These are phyloP conservation scores for Cerastoderma edule DNA, from an alignment of 2,888 invertebrate species.

Conservation along the genomic window DNA sequence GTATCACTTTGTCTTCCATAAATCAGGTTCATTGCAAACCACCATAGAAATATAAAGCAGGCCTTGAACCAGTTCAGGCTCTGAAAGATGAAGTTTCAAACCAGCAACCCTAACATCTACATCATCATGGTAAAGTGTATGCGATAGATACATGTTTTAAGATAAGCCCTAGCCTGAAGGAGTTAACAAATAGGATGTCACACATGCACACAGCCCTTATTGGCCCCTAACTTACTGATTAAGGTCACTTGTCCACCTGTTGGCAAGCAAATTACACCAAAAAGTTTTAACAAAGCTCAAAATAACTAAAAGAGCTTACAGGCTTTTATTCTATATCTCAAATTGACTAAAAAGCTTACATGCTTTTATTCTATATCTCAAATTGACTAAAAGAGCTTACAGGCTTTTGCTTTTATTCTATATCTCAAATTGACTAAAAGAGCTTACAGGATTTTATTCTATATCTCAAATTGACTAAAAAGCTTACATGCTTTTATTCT, in stretches of 20 bases:
- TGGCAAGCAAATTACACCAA: conserved; percentile 3
- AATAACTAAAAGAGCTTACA: neutral
- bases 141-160: neutral
- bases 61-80: neutral
- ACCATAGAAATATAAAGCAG: too few relatives aligned
- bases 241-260: conserved; percentile 37
- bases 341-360: neutral
- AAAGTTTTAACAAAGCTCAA: neutral
- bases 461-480: neutral
- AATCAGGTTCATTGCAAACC: too few relatives aligned
- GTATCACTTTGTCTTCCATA: too few relatives aligned
- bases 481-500: neutral
- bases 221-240: conserved; percentile 33
- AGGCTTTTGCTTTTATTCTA: neutral
- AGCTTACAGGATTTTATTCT: neutral
- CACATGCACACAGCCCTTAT: neutral
- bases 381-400: neutral
- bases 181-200: neutral
- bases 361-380: neutral
- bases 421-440: neutral
- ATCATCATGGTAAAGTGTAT: neutral
- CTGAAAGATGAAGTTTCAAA: neutral
- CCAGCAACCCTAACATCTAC: neutral
- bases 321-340: neutral
- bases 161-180: neutral